Base-by-base conservation (phyloP, 2,888 invertebrate genomes). In the Mechanitis messenoides region DNA sequence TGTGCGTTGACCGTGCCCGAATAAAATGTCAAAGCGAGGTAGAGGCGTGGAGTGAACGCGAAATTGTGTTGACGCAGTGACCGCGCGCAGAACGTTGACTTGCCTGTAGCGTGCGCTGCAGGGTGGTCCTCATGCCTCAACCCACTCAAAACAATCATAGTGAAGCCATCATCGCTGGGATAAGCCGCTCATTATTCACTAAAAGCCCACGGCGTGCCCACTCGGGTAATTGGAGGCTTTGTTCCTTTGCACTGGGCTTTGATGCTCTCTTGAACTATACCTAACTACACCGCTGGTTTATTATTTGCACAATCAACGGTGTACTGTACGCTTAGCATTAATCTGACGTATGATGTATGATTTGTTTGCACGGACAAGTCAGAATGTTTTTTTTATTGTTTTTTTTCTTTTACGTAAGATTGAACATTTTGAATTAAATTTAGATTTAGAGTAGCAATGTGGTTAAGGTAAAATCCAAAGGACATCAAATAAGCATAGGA, bases 121-220 rank as follows among this genome's bases (percentile, higher is more conserved):
- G 78, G 83, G 85, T 82, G 85, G 84, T 83, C 84, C 73, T 74
- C 77, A 58, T 76, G 79, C 80, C 79, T 74, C 77, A 59, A 76
- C 80, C 80, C 79, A 83, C 84, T 85, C 83, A 76, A 80, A 81
- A 84, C 85, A 83, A 80, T 87, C 83, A 81, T 77, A 85, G 83
- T 81, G 84, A 80, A 84, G 79, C 83, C 84, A 81, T 84, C 86
- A 84, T 83, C 79, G 73, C 75, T 72, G 79, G 84, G 83, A 84
- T 87, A 88, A 88, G 85, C 87, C 83, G 83, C 86, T 87, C 87
- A 88, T 90, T 88, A 89, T 87, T 87, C 86, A 87, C 87, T 87
- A 87, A 89, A 88, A 87, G 87, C 87, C 84, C 85, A 87, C 85
- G 81, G 87, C 88, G 83, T 85, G 87, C 86, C 79, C 80, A 83